Base-by-base conservation (phyloP, 2,113 vertebrate species). In the Paralichthys olivaceus region DNA sequence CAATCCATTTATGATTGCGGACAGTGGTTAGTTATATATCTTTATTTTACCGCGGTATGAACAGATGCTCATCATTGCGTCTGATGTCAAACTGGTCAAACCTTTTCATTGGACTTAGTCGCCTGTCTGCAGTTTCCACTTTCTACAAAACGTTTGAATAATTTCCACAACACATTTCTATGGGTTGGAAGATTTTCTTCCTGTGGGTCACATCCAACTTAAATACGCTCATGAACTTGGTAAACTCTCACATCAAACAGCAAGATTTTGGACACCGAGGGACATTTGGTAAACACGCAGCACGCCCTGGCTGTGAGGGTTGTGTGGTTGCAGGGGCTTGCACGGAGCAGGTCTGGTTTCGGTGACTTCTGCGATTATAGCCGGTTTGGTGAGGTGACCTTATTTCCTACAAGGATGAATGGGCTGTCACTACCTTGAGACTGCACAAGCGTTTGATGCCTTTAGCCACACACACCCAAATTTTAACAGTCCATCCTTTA, bases 101-200 rank as follows among this genome's bases (percentile, higher is more conserved):
- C n/a, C 32, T 34, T 69, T 20, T 29, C 28, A 29, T 29, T 40
- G 37, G 37, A 40, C 12, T 40, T 12, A 40, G 37, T 40, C 37
- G 11, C 12, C 37, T 40, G 37, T 40, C 11, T 40, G 89, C 90
- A 90, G 72, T 83, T 85, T 90, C 83, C 82, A 75, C 89, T 75
- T 77, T 82, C 86, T 86, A 59, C 86, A 89, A 87, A 83, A 83
- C 6, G 79, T 84, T 89, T 89, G 85, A 91, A 89, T 91, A 78
- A 90, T 92, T 92, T 94, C 89, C 92, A 92, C 89, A 90, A 90
- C 87, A 93, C 88, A 90, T 89, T 91, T 89, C 79, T 87, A 79
- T 45, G 55, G 80, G 89, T 76, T 91, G 86, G 86, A 88, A 90
- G 90, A 77, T 89, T 93, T 93, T 93, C 90, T 89, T 88, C 91